Conservation (phyloP, 2,888 invertebrate species). For the Plagiodera versicolora region DNA sequence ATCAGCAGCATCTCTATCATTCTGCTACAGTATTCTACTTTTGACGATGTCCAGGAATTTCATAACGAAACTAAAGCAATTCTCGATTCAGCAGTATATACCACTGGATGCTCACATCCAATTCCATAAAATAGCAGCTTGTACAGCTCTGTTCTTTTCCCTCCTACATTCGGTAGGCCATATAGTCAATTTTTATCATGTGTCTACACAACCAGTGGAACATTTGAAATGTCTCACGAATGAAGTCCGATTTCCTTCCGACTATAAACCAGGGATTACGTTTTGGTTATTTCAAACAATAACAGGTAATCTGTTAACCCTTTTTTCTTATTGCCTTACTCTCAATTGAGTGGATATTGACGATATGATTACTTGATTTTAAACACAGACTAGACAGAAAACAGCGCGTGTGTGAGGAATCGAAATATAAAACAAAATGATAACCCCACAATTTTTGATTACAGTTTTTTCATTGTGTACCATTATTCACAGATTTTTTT, state of each 20-base stretch:
- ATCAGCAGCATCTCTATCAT: conserved; percentile 91
- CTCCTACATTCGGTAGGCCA: conserved; percentile 91
- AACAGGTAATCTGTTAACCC: conserved; percentile 83
- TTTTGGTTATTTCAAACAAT: conserved; percentile 96
- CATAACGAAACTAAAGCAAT: conserved; percentile 90
- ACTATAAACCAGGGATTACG: conserved; percentile 89
- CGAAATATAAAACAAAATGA: no score
- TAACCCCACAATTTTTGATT: not conserved
- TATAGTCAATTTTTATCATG: conserved; percentile 96
- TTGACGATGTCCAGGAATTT: conserved; percentile 93
- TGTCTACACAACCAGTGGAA: conserved; percentile 92
- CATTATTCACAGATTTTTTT: not conserved
- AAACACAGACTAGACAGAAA: no score
- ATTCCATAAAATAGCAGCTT: conserved; percentile 96
- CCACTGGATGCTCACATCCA: conserved; percentile 94
- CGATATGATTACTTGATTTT: no score
- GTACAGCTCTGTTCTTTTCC: conserved; percentile 92
- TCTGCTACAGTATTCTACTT: conserved; percentile 88
- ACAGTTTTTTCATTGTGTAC: no score
- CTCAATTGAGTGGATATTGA: no score
- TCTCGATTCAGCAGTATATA: conserved; percentile 90
- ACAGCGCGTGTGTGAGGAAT: no score
- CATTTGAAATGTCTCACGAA: conserved; percentile 90
- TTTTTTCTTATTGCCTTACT: no score
- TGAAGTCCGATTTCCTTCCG: conserved; percentile 92